These are phyloP conservation scores for Prenolepis imparis DNA, from an alignment of 2,888 invertebrate genomes.

Conservation along the genomic window DNA sequence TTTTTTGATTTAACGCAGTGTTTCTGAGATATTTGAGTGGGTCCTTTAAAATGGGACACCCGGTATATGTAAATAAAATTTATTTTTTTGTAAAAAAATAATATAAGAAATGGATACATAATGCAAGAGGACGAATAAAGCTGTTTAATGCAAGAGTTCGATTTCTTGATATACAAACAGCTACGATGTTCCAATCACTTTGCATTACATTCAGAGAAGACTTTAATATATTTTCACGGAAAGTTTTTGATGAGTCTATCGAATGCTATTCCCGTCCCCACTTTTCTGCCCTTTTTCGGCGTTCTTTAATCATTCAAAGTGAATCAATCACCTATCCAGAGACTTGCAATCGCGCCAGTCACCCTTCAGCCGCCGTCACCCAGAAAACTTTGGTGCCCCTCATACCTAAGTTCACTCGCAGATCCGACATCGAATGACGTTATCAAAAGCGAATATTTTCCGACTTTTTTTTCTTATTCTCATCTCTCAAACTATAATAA, in stretches of 20 bases:
- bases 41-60: no score
- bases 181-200: slow-evolving; percentile 69
- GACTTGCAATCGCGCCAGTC: slow-evolving; percentile 83
- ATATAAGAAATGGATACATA: neutral
- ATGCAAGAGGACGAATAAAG: neutral
- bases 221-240: slow-evolving; percentile 78
- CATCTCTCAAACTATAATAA: slow-evolving; percentile 58
- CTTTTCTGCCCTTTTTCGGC: slow-evolving; percentile 76
- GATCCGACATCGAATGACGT: slow-evolving; percentile 74
- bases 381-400: slow-evolving; percentile 79
- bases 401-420: slow-evolving; percentile 65
- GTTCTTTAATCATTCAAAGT: slow-evolving; percentile 86
- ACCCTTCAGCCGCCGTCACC: slow-evolving; percentile 80
- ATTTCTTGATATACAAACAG: slow-evolving; percentile 33
- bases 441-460: slow-evolving; percentile 75
- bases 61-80: no score
- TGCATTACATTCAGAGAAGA: slow-evolving; percentile 65
- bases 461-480: slow-evolving; percentile 28
- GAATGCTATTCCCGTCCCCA: slow-evolving; percentile 79
- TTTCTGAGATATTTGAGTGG: no score
- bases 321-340: slow-evolving; percentile 85
- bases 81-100: neutral
- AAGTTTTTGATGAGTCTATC: slow-evolving; percentile 86
- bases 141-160: slow-evolving; percentile 14
- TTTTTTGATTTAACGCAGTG: no score